A percentile compares a stretch with the other conserved stretches of the same genome.
Evolutionary conservation across 2,888 invertebrate species (phyloP).

Genomic region (Anthophora plumipes): DNA sequence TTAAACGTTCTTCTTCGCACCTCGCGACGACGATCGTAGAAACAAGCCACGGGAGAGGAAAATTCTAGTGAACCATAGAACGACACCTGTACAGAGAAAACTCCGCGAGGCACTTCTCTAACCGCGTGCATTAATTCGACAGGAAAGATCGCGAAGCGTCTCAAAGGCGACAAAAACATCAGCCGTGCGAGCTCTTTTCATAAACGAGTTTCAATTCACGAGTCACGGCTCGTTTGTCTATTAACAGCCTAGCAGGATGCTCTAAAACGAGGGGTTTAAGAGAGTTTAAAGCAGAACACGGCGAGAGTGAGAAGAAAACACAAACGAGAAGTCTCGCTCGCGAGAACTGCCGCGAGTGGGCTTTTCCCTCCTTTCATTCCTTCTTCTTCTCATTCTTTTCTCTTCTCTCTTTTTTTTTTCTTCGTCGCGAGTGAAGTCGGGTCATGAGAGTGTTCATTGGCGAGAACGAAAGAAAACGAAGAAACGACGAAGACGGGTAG

Average conservation of each 20-base stretch:
- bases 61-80: neutral
- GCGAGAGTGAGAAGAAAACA: neutral
- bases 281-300: conserved; percentile 1
- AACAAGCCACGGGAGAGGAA: neutral
- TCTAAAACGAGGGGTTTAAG: conserved; percentile 29
- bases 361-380: too few relatives aligned
- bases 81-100: too few relatives aligned
- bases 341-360: conserved; percentile 7
- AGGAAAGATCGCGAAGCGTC: neutral
- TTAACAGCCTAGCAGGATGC: conserved; percentile 36
- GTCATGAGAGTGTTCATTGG: conserved; percentile 33
- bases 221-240: conserved; percentile 36
- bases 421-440: neutral
- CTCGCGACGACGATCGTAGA: too few relatives aligned
- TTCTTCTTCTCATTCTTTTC: too few relatives aligned
- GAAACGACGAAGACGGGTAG: neutral
- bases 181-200: conserved; percentile 21
- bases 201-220: conserved; percentile 33
- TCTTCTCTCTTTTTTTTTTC: neutral
- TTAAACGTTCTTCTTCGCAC: too few relatives aligned
- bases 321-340: neutral
- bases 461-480: conserved; percentile 4
- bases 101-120: neutral
- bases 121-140: conserved; percentile 19
- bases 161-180: neutral